A percentile compares a stretch with the other conserved stretches of the same genome.
Conservation (phyloP, 2,888 invertebrate genomes). For the Acholoe squamosa region DNA sequence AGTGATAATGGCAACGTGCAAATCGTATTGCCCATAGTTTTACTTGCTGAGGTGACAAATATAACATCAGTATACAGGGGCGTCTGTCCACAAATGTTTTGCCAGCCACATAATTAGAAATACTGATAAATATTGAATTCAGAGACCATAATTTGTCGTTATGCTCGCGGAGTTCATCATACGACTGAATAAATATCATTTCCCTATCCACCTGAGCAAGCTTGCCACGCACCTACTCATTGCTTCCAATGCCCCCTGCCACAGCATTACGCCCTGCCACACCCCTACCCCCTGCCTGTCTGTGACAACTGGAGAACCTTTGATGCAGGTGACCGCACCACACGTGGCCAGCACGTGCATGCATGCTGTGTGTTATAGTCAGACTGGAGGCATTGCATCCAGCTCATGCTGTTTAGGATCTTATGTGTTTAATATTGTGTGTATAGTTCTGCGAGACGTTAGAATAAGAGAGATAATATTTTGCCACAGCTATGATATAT, state of each 20-base stretch:
- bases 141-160: no score
- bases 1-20: no score
- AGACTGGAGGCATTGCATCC: not conserved
- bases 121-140: no score
- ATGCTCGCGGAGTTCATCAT: not conserved
- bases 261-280: not conserved
- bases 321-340: not conserved
- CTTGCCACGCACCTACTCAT: not conserved
- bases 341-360: constrained; percentile 29
- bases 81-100: no score
- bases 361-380: constrained; percentile 40
- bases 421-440: no score
- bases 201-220: not conserved
- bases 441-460: no score
- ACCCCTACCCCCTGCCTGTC: not conserved
- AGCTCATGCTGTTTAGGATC: not conserved
- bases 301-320: not conserved
- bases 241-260: not conserved
- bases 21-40: no score
- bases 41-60: no score
- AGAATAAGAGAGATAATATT: no score
- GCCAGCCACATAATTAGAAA: no score
- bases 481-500: no score
- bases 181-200: not conserved
- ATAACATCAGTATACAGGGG: no score